Evolutionary conservation across 1,140 invertebrate genomes (phyloP).

Genomic region (Heterodera schachtii): DNA sequence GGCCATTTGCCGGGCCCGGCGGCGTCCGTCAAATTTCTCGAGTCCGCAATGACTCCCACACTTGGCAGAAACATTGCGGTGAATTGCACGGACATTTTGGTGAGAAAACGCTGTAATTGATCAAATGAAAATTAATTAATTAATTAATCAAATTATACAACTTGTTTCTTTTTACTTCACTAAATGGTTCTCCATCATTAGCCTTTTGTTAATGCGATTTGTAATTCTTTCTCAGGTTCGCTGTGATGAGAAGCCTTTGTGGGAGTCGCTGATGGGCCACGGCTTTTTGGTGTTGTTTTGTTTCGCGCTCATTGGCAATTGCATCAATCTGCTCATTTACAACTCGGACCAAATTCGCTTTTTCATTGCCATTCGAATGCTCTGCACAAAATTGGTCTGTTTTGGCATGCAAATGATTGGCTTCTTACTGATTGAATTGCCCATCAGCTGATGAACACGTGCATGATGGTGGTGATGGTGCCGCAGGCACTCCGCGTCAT

Average conservation of each 20-base stretch:
- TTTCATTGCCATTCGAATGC: slow-evolving; percentile 59
- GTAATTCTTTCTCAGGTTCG: slow-evolving; percentile 26
- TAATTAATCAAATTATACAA: too few relatives aligned
- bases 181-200: too few relatives aligned
- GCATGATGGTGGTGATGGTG: slow-evolving; percentile 54
- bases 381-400: slow-evolving; percentile 57
- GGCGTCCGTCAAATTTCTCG: neutral
- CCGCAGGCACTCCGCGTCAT: slow-evolving; percentile 56
- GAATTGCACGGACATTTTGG: neutral
- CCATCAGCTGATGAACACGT: slow-evolving; percentile 58
- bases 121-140: neutral
- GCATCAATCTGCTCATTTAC: slow-evolving; percentile 57
- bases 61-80: neutral
- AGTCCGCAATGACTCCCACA: neutral
- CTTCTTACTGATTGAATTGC: neutral
- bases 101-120: neutral
- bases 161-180: neutral
- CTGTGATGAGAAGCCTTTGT: slow-evolving; percentile 45
- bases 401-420: neutral
- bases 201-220: neutral
- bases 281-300: slow-evolving; percentile 51
- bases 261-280: slow-evolving; percentile 46
- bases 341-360: slow-evolving; percentile 59
- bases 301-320: slow-evolving; percentile 55
- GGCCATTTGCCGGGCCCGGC: neutral